Conservation (phyloP, 2,797 vertebrate genomes). For the Alectoris magna region DNA sequence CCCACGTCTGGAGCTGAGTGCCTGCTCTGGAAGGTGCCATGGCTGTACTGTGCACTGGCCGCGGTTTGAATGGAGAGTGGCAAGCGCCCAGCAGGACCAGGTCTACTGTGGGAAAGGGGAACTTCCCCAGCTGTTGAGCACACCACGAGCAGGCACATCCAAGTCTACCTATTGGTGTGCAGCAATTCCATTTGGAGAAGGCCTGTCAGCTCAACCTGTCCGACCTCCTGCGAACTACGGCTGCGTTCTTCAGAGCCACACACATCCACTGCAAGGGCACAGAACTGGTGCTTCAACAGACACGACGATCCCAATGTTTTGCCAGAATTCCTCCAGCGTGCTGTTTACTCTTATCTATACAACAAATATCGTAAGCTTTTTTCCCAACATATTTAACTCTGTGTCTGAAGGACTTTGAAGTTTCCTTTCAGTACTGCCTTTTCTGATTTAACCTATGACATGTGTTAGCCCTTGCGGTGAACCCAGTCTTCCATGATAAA, state of each 20-base stretch:
- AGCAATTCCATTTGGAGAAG: neutral
- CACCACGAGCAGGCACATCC: fast-evolving
- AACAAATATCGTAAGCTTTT: constrained; percentile 63
- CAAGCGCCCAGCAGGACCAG: neutral
- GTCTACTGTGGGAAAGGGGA: neutral
- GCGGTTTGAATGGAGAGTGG: neutral
- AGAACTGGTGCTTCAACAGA: neutral
- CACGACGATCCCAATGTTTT: neutral
- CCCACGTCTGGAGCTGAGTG: neutral
- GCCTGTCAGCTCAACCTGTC: neutral
- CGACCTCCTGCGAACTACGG: neutral
- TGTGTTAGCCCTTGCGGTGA: constrained; percentile 68
- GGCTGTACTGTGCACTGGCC: fast-evolving
- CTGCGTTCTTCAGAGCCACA: neutral
- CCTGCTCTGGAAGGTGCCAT: neutral
- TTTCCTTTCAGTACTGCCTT: constrained; percentile 67
- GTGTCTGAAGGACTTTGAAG: constrained; percentile 74
- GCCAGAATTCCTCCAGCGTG: neutral
- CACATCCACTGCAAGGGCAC: neutral
- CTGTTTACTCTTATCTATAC: constrained; percentile 64
- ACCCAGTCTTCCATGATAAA: constrained; percentile 72
- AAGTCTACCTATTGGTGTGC: neutral
- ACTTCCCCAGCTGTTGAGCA: neutral
- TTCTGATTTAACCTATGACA: constrained; percentile 73
- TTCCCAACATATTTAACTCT: constrained; percentile 66